phyloP scores from a whole-genome alignment of 2,797 vertebrate species.

The Karalla daura region DNA sequence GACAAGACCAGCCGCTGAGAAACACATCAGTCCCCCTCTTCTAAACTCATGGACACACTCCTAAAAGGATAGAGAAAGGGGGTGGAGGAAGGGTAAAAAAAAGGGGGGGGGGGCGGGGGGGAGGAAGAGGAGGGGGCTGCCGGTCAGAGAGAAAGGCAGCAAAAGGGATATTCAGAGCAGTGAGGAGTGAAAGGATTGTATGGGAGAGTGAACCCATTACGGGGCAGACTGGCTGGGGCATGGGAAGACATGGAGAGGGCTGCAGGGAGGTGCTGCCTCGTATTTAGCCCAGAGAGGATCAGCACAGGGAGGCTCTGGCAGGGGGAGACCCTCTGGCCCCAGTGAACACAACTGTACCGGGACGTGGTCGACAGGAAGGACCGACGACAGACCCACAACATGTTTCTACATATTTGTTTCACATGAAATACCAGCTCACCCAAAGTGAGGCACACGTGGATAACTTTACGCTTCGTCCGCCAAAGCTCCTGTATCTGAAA shows the following conservation, averaged over 20 bases:
- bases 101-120: constrained; percentile 33
- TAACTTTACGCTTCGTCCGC: background rate
- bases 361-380: constrained; percentile 14
- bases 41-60: constrained; percentile 83
- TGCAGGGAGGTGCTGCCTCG: constrained; percentile 54
- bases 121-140: constrained; percentile 33
- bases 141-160: constrained; percentile 62
- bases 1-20: constrained; percentile 88
- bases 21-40: constrained; percentile 77
- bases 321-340: constrained; percentile 63
- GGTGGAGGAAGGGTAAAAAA: constrained; percentile 55
- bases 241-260: constrained; percentile 71
- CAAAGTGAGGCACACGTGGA: background rate
- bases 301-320: constrained; percentile 46
- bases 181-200: constrained; percentile 79
- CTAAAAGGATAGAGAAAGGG: constrained; percentile 78
- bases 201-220: constrained; percentile 80
- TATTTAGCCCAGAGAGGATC: constrained; percentile 61
- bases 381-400: background rate
- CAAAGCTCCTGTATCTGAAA: background rate
- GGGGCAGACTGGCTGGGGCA: constrained; percentile 68
- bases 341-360: constrained; percentile 31
- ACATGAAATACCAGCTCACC: background rate
- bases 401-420: background rate
- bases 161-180: constrained; percentile 81